A percentile compares a stretch with the other conserved stretches of the same genome.
Evolutionary conservation across 2,113 vertebrate species (phyloP).

Genomic region (Myotis brandtii): DNA sequence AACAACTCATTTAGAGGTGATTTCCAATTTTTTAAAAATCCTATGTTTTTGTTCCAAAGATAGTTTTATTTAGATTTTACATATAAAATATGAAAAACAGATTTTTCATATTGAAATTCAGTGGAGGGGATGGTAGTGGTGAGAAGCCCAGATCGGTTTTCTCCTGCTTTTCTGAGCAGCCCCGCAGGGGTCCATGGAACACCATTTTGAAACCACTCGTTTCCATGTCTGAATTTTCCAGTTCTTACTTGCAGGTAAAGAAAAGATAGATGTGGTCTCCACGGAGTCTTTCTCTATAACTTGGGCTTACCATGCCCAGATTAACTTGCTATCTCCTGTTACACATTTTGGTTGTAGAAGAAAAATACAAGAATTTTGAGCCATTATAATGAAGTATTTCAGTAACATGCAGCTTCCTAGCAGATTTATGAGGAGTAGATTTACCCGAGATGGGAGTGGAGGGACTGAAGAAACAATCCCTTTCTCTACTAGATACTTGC

Average conservation of each 20-base stretch:
- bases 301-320: background rate
- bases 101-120: background rate
- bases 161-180: background rate
- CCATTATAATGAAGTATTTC: background rate
- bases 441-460: background rate
- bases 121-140: background rate
- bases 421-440: background rate
- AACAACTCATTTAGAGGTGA: background rate
- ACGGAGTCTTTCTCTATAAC: background rate
- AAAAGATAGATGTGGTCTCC: background rate
- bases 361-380: background rate
- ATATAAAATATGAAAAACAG: background rate
- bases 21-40: background rate
- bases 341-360: background rate
- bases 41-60: background rate
- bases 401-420: background rate
- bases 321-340: background rate
- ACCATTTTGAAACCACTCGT: background rate
- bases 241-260: background rate
- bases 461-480: background rate
- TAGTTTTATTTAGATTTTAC: background rate
- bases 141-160: background rate
- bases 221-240: background rate
- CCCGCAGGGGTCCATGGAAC: fast-evolving
- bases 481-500: background rate